Evolutionary conservation across 2,797 vertebrate species (phyloP).

Genomic region (Adelosebastes latens): DNA sequence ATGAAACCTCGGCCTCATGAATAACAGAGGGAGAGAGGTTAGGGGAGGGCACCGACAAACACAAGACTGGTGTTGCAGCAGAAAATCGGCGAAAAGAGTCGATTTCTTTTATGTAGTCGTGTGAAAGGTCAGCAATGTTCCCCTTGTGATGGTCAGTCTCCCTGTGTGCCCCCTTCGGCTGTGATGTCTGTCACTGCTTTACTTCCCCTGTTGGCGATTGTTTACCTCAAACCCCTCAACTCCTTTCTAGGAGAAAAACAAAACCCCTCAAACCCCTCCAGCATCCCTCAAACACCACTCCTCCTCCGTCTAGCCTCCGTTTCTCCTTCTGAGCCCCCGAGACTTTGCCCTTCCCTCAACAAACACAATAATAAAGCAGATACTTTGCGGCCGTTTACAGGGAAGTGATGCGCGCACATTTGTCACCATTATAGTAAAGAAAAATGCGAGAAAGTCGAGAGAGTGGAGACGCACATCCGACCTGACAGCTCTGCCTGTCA

Average conservation of each 20-base stretch:
- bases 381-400: constrained; percentile 18
- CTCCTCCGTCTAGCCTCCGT: constrained; percentile 6
- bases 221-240: constrained; percentile 44
- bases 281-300: constrained; percentile 33
- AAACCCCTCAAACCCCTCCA: constrained; percentile 43
- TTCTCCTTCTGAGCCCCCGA: constrained; percentile 11
- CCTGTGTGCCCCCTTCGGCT: not conserved
- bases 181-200: constrained; percentile 21
- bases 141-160: constrained; percentile 14
- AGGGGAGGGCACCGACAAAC: constrained; percentile 3
- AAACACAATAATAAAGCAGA: constrained; percentile 7
- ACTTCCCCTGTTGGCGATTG: constrained; percentile 20
- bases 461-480: constrained; percentile 46
- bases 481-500: constrained; percentile 66
- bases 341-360: constrained; percentile 20
- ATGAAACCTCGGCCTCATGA: constrained; percentile 69
- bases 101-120: not conserved
- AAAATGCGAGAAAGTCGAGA: constrained; percentile 2
- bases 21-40: constrained; percentile 54
- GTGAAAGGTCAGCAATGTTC: constrained; percentile 22
- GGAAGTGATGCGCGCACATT: not conserved
- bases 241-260: constrained; percentile 46
- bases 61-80: not conserved
- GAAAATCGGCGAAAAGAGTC: not conserved
- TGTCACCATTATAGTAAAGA: constrained; percentile 33